Evolutionary conservation across 2,113 vertebrate genomes (phyloP).

Genomic region (Onychostoma macrolepis): DNA sequence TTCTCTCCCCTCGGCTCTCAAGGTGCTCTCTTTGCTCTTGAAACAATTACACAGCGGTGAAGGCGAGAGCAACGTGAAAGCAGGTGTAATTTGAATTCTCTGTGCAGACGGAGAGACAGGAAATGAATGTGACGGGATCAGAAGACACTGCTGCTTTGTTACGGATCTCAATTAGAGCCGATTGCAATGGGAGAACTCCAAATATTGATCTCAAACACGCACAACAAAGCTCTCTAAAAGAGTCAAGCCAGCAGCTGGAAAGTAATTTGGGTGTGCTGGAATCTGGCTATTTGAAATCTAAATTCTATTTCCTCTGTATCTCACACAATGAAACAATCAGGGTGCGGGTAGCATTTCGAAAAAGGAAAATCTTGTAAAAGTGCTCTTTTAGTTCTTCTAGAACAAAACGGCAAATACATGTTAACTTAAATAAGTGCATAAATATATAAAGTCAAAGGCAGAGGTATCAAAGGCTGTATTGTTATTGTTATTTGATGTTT

Average conservation of each 20-base stretch:
- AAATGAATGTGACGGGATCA: conserved; percentile 57
- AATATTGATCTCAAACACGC: conserved; percentile 41
- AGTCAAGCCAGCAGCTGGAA: background rate
- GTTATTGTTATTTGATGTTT: background rate
- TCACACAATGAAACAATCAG: background rate
- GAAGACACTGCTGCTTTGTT: conserved; percentile 41
- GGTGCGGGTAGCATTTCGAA: background rate
- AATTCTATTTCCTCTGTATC: conserved; percentile 4
- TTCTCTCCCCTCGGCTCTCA: conserved; percentile 10
- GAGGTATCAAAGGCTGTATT: conserved; percentile 30
- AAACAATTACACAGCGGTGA: conserved; percentile 25
- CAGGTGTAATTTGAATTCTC: conserved; percentile 59
- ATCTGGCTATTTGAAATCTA: conserved; percentile 5
- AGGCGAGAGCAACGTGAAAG: conserved; percentile 45
- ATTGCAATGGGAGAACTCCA: conserved; percentile 43
- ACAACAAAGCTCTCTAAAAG: conserved; percentile 32
- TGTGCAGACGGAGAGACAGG: conserved; percentile 35
- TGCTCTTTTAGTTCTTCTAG: background rate
- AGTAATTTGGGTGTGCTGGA: conserved; percentile 11
- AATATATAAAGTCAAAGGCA: conserved; percentile 24
- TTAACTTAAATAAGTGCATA: conserved; percentile 28
- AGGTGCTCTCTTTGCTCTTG: conserved; percentile 37
- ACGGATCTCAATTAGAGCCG: conserved; percentile 53
- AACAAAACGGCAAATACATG: conserved; percentile 24
- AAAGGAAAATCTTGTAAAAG: background rate